phyloP scores from a whole-genome alignment of 2,797 vertebrate species.

The Lagorchestes hirsutus region DNA sequence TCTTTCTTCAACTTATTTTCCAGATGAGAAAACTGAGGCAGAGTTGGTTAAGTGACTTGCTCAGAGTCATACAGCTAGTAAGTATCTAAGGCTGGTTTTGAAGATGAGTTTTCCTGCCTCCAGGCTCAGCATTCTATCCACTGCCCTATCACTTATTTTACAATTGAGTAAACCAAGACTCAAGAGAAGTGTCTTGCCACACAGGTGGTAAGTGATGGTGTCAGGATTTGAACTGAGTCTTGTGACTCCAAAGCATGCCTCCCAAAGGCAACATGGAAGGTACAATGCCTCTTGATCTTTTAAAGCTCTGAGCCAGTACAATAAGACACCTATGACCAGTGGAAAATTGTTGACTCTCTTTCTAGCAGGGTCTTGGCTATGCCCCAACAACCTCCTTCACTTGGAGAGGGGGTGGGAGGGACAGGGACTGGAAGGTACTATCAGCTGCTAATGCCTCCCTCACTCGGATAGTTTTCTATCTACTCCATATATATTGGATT shows the following conservation, averaged over 20 bases:
- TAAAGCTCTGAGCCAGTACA: not conserved
- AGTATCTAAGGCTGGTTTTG: not conserved
- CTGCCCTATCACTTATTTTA: not conserved
- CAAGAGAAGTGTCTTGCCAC: not conserved
- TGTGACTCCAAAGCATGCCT: not conserved
- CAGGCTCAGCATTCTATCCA: not conserved
- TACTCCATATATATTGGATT: not conserved
- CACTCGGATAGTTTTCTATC: not conserved
- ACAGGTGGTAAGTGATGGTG: not conserved
- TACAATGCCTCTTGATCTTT: not conserved
- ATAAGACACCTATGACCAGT: too few species aligned
- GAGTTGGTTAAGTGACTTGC: not conserved
- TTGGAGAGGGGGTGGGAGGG: not conserved
- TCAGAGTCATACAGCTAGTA: not conserved
- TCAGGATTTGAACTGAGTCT: not conserved
- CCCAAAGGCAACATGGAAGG: not conserved
- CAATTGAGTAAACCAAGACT: not conserved
- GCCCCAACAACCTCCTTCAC: not conserved
- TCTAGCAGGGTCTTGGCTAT: not conserved
- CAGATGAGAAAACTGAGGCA: not conserved
- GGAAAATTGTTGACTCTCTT: not conserved
- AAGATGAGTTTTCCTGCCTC: not conserved
- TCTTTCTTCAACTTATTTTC: not conserved
- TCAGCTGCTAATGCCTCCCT: too few species aligned
- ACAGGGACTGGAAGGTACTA: not conserved